Evolutionary conservation across 2,888 invertebrate species (phyloP).

Genomic region (Drosophila picticornis): DNA sequence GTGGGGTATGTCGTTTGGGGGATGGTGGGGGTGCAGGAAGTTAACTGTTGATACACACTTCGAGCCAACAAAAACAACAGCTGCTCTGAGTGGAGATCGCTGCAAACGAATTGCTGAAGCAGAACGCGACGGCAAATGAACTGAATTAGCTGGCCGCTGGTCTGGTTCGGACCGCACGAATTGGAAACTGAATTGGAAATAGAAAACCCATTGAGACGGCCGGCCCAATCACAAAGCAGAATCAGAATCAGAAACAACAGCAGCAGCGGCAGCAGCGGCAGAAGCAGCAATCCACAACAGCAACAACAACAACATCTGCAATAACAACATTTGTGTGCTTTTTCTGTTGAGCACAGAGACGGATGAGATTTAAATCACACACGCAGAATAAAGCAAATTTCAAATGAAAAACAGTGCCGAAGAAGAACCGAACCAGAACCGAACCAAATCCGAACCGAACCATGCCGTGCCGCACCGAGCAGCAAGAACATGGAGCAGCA

Average conservation of each 20-base stretch:
- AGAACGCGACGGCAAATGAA: conserved; percentile 57
- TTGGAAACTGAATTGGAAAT: conserved; percentile 75
- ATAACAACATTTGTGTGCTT: conserved; percentile 7
- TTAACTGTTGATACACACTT: not conserved
- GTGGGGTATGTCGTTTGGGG: not conserved
- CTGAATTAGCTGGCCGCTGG: conserved; percentile 42
- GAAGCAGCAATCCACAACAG: not conserved
- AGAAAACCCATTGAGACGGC: conserved; percentile 57
- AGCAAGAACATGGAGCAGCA: conserved; percentile 15
- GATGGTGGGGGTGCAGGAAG: not conserved
- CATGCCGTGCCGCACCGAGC: not conserved
- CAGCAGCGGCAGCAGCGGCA: conserved; percentile 3
- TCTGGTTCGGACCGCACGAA: conserved; percentile 47
- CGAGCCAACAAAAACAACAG: not conserved
- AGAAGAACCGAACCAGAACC: conserved; percentile 4
- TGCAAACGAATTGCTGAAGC: conserved; percentile 48
- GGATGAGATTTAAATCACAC: conserved; percentile 66
- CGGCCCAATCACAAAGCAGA: conserved; percentile 9
- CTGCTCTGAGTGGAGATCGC: conserved; percentile 1
- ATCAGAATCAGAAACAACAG: conserved; percentile 39
- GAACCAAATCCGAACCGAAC: conserved; percentile 13
- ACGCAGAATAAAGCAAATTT: conserved; percentile 70
- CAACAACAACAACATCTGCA: conserved; percentile 14
- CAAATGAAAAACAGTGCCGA: conserved; percentile 49
- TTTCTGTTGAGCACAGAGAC: conserved; percentile 17